Conservation (phyloP, 2,797 vertebrate species). For the Poliocrania exsul region DNA sequence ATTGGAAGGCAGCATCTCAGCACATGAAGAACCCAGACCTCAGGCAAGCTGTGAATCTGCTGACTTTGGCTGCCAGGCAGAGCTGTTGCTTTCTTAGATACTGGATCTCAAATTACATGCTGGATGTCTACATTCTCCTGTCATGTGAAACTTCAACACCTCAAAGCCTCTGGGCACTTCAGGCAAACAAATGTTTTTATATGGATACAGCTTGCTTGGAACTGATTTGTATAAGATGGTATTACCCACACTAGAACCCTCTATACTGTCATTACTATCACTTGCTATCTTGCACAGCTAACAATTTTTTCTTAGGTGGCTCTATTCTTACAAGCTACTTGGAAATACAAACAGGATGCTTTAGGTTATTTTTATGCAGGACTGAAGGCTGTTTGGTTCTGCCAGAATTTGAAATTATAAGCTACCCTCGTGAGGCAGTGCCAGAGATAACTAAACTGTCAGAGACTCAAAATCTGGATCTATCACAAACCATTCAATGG, state of each 20-base stretch:
- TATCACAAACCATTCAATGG: background rate
- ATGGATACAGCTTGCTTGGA: background rate
- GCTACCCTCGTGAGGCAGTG: background rate
- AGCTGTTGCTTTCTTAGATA: background rate
- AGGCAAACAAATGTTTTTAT: background rate
- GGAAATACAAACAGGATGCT: background rate
- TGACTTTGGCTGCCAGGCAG: background rate
- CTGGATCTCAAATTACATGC: slow-evolving; percentile 1
- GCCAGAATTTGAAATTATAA: background rate
- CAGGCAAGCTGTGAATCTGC: background rate
- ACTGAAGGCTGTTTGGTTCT: background rate
- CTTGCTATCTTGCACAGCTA: background rate
- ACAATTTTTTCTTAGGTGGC: background rate
- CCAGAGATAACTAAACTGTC: background rate
- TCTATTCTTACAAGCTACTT: background rate
- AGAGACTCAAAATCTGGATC: background rate
- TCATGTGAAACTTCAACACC: background rate
- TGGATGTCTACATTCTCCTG: slow-evolving; percentile 17
- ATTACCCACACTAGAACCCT: background rate
- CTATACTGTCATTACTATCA: background rate
- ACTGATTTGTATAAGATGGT: background rate
- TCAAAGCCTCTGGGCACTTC: background rate
- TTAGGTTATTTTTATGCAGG: background rate
- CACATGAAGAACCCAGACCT: slow-evolving; percentile 5
- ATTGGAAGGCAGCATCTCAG: background rate